Conservation (phyloP, 2,888 invertebrate genomes). For the Zeuzera pyrina region DNA sequence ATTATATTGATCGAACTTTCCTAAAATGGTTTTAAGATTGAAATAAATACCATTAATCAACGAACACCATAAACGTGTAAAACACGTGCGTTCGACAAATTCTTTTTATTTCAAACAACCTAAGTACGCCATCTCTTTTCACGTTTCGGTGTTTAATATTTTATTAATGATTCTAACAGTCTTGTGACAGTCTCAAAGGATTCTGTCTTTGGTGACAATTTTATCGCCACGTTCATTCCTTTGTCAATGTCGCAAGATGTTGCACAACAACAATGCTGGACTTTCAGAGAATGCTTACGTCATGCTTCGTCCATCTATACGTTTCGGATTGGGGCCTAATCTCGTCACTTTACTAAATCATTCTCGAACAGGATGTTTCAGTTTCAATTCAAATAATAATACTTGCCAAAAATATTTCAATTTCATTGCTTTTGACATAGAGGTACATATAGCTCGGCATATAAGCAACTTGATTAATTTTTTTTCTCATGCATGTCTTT, state of each 20-base stretch:
- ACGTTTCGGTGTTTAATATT: constrained; percentile 48
- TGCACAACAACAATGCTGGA: constrained; percentile 58
- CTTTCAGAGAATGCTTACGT: constrained; percentile 45
- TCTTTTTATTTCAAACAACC: constrained; percentile 30
- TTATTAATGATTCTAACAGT: constrained; percentile 56
- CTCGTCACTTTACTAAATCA: constrained; percentile 31
- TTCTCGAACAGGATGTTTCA: constrained; percentile 39
- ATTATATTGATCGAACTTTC: too few species aligned
- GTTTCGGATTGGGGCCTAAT: constrained; percentile 52
- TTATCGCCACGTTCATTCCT: constrained; percentile 50
- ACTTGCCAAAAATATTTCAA: neutral
- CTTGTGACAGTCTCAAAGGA: constrained; percentile 44
- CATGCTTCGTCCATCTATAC: constrained; percentile 58
- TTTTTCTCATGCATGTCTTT: too few species aligned
- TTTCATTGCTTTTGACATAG: too few species aligned
- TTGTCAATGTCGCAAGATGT: constrained; percentile 57
- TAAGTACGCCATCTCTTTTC: constrained; percentile 41
- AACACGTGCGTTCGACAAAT: constrained; percentile 39
- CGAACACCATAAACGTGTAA: constrained; percentile 9
- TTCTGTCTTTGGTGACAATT: constrained; percentile 49
- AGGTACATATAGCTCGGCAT: too few species aligned
- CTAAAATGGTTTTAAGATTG: too few species aligned
- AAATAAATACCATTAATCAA: neutral
- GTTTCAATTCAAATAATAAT: constrained; percentile 12
- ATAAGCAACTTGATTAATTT: too few species aligned